A percentile compares a stretch with the other conserved stretches of the same genome.
These are phyloP conservation scores for Poeciliopsis turneri DNA, from an alignment of 2,797 vertebrate genomes.

Conservation along the genomic window DNA sequence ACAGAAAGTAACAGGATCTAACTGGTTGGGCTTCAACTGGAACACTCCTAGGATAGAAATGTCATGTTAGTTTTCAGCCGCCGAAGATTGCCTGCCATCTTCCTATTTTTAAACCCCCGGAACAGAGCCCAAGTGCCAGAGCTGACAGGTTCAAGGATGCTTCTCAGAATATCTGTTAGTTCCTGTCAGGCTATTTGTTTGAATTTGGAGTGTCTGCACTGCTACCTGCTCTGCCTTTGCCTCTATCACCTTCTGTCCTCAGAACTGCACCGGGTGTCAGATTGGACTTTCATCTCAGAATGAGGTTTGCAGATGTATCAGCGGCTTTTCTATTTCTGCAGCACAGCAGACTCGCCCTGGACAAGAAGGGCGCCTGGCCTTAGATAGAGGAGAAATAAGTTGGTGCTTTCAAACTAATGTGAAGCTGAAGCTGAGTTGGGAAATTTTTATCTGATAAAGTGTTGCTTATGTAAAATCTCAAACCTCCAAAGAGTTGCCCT, in stretches of 20 bases:
- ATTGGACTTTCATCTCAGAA: constrained; percentile 16
- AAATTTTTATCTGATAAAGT: background rate
- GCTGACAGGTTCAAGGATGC: constrained; percentile 57
- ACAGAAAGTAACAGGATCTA: constrained; percentile 38
- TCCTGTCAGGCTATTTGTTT: constrained; percentile 48
- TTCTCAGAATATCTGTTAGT: constrained; percentile 45
- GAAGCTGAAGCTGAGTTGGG: background rate
- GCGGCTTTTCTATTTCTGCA: background rate
- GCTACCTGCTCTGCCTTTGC: constrained; percentile 33
- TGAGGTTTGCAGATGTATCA: background rate
- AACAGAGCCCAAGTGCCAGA: constrained; percentile 27
- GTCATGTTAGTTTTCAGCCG: constrained; percentile 57
- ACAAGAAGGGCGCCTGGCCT: background rate
- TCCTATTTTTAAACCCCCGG: constrained; percentile 35
- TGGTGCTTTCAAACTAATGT: background rate
- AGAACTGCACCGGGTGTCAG: constrained; percentile 50
- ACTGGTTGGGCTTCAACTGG: constrained; percentile 31
- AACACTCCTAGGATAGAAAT: constrained; percentile 49
- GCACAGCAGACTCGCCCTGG: background rate
- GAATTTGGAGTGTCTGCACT: constrained; percentile 26
- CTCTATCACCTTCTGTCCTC: constrained; percentile 29
- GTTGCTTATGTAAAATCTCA: background rate
- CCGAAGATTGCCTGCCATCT: constrained; percentile 24
- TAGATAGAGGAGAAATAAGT: background rate
- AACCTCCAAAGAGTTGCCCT: background rate